These are phyloP conservation scores for Steinernema khuongi DNA, from an alignment of 1,140 invertebrate genomes.

Conservation along the genomic window DNA sequence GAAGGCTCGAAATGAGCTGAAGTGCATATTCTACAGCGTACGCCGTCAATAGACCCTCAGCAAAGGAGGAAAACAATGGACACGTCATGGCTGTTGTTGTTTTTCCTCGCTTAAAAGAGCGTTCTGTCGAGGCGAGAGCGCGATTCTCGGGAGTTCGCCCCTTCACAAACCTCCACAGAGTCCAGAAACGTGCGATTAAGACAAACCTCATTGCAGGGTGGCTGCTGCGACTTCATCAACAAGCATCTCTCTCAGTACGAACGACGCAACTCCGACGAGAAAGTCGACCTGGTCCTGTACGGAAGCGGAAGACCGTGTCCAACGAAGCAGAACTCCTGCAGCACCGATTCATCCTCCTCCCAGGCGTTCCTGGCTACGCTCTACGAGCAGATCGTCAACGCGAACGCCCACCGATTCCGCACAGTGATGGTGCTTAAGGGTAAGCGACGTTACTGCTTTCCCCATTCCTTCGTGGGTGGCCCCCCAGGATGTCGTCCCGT, in stretches of 20 bases:
- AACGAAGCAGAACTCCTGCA: too few relatives aligned
- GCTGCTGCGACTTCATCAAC: neutral
- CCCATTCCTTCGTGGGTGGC: neutral
- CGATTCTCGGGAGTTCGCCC: slow-evolving; percentile 4
- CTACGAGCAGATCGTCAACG: neutral
- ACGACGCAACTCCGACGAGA: neutral
- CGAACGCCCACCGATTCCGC: neutral
- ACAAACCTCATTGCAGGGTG: neutral
- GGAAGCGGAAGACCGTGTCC: neutral
- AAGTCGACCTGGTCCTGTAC: slow-evolving; percentile 6
- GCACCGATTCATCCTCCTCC: too few relatives aligned
- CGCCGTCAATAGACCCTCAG: too few relatives aligned
- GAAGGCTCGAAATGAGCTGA: too few relatives aligned
- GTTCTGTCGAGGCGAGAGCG: neutral
- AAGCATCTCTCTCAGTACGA: neutral
- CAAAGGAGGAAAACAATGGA: neutral
- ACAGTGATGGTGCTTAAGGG: neutral
- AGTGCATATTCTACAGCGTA: too few relatives aligned
- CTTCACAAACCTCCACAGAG: too few relatives aligned
- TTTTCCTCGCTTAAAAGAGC: neutral
- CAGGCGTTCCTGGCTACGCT: neutral
- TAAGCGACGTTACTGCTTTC: neutral
- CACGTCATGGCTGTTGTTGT: slow-evolving; percentile 7
- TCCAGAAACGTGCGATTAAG: too few relatives aligned
- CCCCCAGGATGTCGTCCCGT: neutral